These are phyloP conservation scores for Cardiocondyla obscurior DNA, from an alignment of 1,140 invertebrate genomes.

Conservation along the genomic window DNA sequence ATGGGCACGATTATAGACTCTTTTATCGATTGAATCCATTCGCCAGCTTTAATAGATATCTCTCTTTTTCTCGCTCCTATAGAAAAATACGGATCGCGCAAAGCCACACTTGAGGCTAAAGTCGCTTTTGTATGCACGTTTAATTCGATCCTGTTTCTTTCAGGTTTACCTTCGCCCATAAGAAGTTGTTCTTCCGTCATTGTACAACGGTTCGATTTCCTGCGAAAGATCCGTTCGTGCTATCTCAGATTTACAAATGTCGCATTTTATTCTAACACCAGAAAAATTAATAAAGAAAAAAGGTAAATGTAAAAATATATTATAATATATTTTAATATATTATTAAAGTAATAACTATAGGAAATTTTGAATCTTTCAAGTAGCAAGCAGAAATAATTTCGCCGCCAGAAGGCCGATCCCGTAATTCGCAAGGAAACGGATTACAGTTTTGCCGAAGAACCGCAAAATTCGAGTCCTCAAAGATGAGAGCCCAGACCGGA, in stretches of 20 bases:
- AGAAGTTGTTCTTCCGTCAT: not conserved
- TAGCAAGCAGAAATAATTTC: not conserved
- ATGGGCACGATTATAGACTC: conserved; percentile 57
- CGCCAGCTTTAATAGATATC: too few relatives aligned
- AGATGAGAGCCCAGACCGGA: not conserved
- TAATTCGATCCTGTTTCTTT: conserved; percentile 18
- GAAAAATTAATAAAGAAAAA: not conserved
- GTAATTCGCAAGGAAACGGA: not conserved
- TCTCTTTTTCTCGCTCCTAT: conserved; percentile 8
- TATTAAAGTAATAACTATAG: not conserved
- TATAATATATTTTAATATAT: not conserved
- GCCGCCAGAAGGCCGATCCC: not conserved
- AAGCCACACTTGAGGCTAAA: conserved; percentile 61
- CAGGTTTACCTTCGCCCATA: not conserved
- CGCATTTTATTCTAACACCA: not conserved
- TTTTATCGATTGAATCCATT: conserved; percentile 60
- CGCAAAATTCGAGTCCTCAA: not conserved
- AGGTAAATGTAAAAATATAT: not conserved
- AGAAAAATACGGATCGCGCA: conserved; percentile 60
- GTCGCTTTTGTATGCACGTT: not conserved
- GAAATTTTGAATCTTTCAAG: not conserved
- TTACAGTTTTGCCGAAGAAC: conserved; percentile 11
- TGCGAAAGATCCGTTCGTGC: not conserved
- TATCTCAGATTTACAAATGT: not conserved
- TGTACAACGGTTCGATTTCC: not conserved